A percentile compares a stretch with the other conserved stretches of the same genome.
Evolutionary conservation across 53 echinoderm and acorn worm genomes (phyloP).

Genomic region (Henricia sp.): DNA sequence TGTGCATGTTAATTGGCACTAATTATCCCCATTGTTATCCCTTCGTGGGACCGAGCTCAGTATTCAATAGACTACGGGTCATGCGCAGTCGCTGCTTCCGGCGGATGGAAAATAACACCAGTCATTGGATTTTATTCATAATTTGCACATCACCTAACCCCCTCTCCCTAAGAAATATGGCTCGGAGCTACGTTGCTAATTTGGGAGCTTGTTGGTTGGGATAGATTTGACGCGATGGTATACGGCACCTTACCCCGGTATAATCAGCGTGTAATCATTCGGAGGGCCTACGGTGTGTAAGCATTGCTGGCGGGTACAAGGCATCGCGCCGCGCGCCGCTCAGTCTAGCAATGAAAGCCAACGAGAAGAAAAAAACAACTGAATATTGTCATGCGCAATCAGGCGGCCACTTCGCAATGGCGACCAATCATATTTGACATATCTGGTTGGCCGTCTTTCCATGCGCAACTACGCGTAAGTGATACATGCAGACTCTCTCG

Average conservation of each 20-base stretch:
- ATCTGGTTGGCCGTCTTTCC: background rate
- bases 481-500: background rate
- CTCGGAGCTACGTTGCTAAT: conserved; percentile 19
- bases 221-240: conserved; percentile 29
- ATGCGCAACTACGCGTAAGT: conserved; percentile 33
- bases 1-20: conserved; percentile 92
- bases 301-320: conserved; percentile 48
- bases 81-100: conserved; percentile 48
- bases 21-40: conserved; percentile 85
- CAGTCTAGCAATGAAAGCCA: conserved; percentile 32
- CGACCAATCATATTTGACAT: conserved; percentile 37
- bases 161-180: too few relatives aligned
- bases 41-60: conserved; percentile 15
- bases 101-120: conserved; percentile 40
- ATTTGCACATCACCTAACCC: conserved; percentile 1
- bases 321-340: conserved; percentile 23
- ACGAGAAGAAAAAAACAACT: conserved; percentile 16
- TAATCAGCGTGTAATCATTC: conserved; percentile 57
- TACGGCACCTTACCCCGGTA: conserved; percentile 29
- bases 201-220: conserved; percentile 12
- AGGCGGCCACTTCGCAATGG: background rate
- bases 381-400: conserved; percentile 12
- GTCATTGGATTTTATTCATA: conserved; percentile 47
- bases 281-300: conserved; percentile 19
- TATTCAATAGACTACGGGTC: conserved; percentile 32